Evolutionary conservation across 2,888 invertebrate species (phyloP), one percentile per base, ranked within the genome.

Genomic region (Silvanus unidentatus): DNA sequence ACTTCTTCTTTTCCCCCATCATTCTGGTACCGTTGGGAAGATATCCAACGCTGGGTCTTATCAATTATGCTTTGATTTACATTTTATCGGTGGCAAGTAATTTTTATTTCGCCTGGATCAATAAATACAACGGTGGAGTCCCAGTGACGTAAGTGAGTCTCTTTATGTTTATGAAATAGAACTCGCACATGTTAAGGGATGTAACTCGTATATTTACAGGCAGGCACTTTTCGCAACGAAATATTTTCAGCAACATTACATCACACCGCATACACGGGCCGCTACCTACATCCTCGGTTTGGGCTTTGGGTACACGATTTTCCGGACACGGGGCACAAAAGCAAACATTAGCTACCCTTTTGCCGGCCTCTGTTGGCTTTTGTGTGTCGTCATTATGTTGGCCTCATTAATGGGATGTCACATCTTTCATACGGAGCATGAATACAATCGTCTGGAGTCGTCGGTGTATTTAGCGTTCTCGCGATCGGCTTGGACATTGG

Each of bases 401-500:
- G 52, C 59, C 36, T 52, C 63, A 4, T 42, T 67, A 13, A 47
- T 66, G 16, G 64, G 65, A 13, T 63, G 62, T 43, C 57, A 63
- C 42, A 52, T 55, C 10, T 67, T 70, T 40, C 63, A 66, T 43
- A 47, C 57, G 16, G 50, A 63, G 29, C 69, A 70, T 43, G 53
- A 56, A 0, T 72, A 68, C 48, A 62, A 69, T 44, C 48, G 53
- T 22, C 44, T 61, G 39, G 67, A 65, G 52, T 67, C 68, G 36
- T 60, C 66, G 10, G 44, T 69, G 27, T 77, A 73, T 53, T 59
- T 73, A 27, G 64, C 72, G 2, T 51, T 73, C 28, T 64, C 69
- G 16, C 62, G 74, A 45, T 69, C 73, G 8, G 65, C 68, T 10
- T 79, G 78, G 78, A 68, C 70, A 1, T 42, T 71, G 2, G 72